phyloP scores from a whole-genome alignment of 2,888 invertebrate genomes.

The Ceraclea dissimilis region DNA sequence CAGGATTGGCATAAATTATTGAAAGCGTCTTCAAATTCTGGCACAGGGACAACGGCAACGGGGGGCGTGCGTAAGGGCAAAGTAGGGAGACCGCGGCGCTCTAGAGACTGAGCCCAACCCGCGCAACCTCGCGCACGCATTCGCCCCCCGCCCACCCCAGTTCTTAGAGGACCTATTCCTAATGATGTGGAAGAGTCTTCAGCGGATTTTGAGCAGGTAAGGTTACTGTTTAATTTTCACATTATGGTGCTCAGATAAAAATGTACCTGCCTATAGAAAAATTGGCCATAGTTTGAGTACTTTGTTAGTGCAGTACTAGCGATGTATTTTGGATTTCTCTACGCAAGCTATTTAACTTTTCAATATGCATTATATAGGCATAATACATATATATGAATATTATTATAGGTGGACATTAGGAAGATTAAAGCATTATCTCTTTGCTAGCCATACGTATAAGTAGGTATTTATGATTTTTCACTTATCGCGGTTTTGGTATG shows the following conservation, averaged over 20 bases:
- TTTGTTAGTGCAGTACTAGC: no score
- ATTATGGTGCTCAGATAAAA: not conserved
- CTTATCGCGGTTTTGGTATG: no score
- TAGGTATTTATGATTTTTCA: no score
- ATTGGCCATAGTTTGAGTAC: no score
- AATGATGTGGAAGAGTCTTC: slow-evolving; percentile 21
- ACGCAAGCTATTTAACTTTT: no score
- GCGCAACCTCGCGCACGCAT: slow-evolving; percentile 29
- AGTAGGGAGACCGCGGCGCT: slow-evolving; percentile 80
- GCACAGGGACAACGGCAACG: slow-evolving; percentile 52
- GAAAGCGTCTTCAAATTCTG: slow-evolving; percentile 62
- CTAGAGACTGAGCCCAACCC: slow-evolving; percentile 70
- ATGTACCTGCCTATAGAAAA: not conserved
- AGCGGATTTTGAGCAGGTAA: slow-evolving; percentile 26
- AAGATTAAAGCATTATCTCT: no score
- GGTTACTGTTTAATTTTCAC: not conserved
- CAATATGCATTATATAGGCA: no score
- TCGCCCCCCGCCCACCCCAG: slow-evolving; percentile 28
- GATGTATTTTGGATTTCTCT: no score
- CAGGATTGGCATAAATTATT: slow-evolving; percentile 92
- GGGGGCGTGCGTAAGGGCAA: slow-evolving; percentile 81
- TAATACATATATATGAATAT: no score
- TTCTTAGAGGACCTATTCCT: slow-evolving; percentile 29
- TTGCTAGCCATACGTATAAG: no score
- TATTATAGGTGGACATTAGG: no score